phyloP scores from a whole-genome alignment of 2,113 vertebrate genomes.

The Typhlomys cinereus region DNA sequence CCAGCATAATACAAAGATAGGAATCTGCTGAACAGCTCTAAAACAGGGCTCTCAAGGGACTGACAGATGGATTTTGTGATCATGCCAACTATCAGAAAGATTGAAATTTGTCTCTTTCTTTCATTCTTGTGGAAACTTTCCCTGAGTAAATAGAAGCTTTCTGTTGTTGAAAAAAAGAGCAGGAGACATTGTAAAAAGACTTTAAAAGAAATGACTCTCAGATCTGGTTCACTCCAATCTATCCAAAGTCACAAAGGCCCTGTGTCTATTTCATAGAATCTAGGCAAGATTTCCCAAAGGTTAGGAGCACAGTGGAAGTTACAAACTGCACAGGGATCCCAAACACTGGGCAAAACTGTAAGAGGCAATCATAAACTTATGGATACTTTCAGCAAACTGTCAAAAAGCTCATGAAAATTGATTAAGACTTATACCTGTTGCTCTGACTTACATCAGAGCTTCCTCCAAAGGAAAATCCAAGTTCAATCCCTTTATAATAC shows the following conservation, averaged over 20 bases:
- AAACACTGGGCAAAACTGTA: neutral
- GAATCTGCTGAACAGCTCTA: neutral
- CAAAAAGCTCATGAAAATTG: neutral
- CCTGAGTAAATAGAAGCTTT: neutral
- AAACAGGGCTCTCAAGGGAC: neutral
- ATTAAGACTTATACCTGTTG: neutral
- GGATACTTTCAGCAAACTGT: neutral
- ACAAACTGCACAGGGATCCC: neutral
- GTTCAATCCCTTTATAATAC: neutral
- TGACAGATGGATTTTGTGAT: neutral
- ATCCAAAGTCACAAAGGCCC: neutral
- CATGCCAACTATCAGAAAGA: neutral
- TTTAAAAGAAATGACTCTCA: neutral
- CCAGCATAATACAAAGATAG: neutral
- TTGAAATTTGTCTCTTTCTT: neutral
- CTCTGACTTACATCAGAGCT: neutral
- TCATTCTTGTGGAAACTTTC: neutral
- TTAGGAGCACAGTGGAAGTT: neutral
- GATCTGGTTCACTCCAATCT: no score
- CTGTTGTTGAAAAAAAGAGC: neutral
- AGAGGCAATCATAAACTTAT: neutral
- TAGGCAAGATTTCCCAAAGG: neutral
- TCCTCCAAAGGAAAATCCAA: neutral
- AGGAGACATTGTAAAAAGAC: neutral
- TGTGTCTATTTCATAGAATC: neutral